Conservation (phyloP, 2,113 vertebrate species). For the Hystrix brachyura region DNA sequence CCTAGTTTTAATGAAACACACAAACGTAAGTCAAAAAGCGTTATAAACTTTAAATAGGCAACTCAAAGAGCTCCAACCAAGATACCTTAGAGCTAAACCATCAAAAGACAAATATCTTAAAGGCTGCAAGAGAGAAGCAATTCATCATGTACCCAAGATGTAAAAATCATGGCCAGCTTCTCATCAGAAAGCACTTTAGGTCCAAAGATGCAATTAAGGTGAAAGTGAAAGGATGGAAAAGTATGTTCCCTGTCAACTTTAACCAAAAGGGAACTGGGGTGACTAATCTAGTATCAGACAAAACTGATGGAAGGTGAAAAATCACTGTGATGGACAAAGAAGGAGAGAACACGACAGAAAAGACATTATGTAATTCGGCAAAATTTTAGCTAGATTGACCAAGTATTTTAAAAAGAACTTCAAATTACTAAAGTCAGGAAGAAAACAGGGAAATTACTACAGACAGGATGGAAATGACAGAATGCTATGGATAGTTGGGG, state of each 20-base stretch:
- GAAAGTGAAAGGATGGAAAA: not conserved
- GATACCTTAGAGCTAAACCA: not conserved
- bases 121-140: not conserved
- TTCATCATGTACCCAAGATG: not conserved
- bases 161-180: not conserved
- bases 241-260: not conserved
- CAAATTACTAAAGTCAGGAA: not conserved
- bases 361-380: not conserved
- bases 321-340: not conserved
- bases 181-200: too few species aligned
- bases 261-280: not conserved
- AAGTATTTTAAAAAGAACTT: not conserved
- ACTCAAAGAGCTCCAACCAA: not conserved
- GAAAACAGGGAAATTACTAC: not conserved
- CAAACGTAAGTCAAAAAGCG: not conserved
- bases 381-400: not conserved
- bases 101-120: not conserved
- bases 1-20: not conserved
- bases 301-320: not conserved
- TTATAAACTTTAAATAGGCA: not conserved
- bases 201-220: not conserved
- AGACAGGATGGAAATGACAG: not conserved
- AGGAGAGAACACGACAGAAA: not conserved
- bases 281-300: not conserved
- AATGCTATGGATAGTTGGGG: not conserved